Conservation (phyloP, 2,797 vertebrate species). For the Fratercula arctica region DNA sequence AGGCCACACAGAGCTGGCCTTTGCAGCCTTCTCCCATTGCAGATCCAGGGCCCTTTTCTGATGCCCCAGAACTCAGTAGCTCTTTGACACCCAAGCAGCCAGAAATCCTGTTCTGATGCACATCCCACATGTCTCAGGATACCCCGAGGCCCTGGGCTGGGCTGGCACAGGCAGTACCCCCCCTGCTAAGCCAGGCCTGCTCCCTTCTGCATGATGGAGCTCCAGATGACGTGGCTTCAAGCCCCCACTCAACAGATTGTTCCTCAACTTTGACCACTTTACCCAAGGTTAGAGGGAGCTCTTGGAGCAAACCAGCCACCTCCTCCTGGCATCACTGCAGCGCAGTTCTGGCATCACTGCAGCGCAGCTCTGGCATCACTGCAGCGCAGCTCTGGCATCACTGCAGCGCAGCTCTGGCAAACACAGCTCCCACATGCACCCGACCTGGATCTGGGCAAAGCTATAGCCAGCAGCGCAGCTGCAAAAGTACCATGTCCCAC, state of each 20-base stretch:
- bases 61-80: background rate
- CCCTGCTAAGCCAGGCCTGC: background rate
- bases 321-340: background rate
- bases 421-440: fast-evolving
- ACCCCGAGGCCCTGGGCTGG: background rate
- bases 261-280: background rate
- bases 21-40: background rate
- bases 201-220: background rate
- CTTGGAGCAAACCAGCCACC: background rate
- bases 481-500: background rate
- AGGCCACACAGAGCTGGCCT: background rate
- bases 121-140: background rate
- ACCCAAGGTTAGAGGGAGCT: background rate
- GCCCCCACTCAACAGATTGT: fast-evolving
- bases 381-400: background rate
- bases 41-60: background rate
- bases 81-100: background rate
- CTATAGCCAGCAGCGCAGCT: fast-evolving
- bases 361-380: background rate
- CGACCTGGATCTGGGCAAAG: background rate
- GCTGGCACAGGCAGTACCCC: background rate
- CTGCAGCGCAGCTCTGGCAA: background rate
- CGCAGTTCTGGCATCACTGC: background rate
- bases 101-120: background rate
- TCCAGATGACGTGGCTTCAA: background rate